phyloP scores from a whole-genome alignment of 2,113 vertebrate genomes.

The Chloropsis hardwickii region DNA sequence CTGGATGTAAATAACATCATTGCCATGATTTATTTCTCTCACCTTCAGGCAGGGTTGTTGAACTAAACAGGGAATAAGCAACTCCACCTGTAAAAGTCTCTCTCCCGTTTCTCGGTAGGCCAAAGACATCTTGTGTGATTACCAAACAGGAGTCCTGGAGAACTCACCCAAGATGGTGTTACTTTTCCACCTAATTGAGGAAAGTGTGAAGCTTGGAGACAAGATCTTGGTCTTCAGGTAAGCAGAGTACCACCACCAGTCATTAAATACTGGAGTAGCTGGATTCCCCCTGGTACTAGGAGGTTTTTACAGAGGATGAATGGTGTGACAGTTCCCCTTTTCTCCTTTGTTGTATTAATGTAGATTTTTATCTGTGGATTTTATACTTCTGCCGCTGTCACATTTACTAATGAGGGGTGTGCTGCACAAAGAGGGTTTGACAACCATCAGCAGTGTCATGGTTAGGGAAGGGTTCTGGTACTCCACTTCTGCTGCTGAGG shows the following conservation, averaged over 20 bases:
- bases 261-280: background rate
- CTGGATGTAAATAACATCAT: background rate
- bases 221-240: conserved; percentile 98
- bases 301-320: background rate
- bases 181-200: conserved; percentile 96
- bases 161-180: conserved; percentile 98
- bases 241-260: background rate
- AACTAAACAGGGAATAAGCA: background rate
- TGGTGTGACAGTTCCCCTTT: background rate
- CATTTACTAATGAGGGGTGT: background rate
- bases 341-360: background rate
- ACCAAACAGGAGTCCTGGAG: conserved; percentile 88
- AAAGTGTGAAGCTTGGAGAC: conserved; percentile 88
- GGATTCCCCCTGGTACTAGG: background rate
- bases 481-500: background rate
- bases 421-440: background rate
- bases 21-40: background rate
- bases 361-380: background rate
- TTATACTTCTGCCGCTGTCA: background rate
- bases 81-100: conserved; percentile 12
- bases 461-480: background rate
- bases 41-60: background rate
- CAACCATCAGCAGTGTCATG: background rate
- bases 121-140: conserved; percentile 90
- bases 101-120: conserved; percentile 75